Base-by-base conservation (phyloP, 2,888 invertebrate species). In the Amblyjoppa fuscipennis region DNA sequence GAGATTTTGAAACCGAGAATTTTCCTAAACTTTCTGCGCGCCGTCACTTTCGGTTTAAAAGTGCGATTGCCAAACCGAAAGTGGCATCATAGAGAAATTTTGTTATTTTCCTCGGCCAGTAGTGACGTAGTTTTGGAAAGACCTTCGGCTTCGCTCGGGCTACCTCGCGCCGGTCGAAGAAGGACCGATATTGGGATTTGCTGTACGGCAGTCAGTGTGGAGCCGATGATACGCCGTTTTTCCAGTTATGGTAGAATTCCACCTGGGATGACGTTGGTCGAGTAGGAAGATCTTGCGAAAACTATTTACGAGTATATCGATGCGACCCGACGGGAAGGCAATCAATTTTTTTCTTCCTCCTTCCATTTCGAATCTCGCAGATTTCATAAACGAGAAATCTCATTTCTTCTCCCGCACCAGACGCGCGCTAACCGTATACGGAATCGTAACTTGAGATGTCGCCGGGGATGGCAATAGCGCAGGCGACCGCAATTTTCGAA, bases 401-500 rank as follows among this genome's bases (percentile, higher is more conserved):
- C 64, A 76, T 49, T 64, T 45, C 25, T 64, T 74, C 59, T 16
- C 61, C 38, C 64, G 28, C 34, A 25, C 45, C 20, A 66, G 64
- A 51, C 49, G 49, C 20, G 13, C 13, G 20, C 49, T 34, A 28
- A 31, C 51, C 25, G 20, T 73, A 38, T 25, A 68, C 68, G 76
- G 38, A 68, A 16, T 53, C 66, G 76, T 53, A 53, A 53, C 51
- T 76, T 7, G 16, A 53, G 20, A 76, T 25, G 66, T 68, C 66
- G 53, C 11, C n/a, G 71, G 45, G 38, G 31, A 59, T 49, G 4
- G 73, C 38, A 61, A 73, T 51, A 45, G 78, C 56, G 74, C 20
- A 45, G 56, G 68, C 41, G 41, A 51, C 70, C 76, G 70, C 80
- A 80, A 70, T 80, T 76, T 71, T 49, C 64, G 69, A 76, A 84